Percentiles rank a stretch among this genome's conserved stretches.
phyloP scores from a whole-genome alignment of 2,797 vertebrate genomes.

The Serranus cabrilla region DNA sequence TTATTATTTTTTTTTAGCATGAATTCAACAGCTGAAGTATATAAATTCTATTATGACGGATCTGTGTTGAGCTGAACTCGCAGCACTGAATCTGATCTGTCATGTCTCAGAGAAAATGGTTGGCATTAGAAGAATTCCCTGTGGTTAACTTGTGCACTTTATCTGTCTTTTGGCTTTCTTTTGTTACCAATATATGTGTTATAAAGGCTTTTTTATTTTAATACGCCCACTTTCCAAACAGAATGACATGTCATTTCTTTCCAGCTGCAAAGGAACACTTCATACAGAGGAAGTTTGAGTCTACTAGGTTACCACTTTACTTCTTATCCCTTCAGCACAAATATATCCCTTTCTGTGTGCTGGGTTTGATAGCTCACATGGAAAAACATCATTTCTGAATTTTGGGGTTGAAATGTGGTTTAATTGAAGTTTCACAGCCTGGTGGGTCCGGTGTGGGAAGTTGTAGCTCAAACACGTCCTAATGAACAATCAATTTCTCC shows the following conservation, averaged over 20 bases:
- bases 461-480: constrained; percentile 27
- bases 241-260: not conserved
- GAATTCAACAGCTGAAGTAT: not conserved
- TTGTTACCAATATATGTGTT: constrained; percentile 14
- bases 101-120: constrained; percentile 3
- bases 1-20: not conserved
- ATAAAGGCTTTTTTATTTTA: not conserved
- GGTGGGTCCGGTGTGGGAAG: not conserved
- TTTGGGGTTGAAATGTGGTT: constrained; percentile 17
- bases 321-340: constrained; percentile 7
- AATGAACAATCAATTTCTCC: constrained; percentile 41
- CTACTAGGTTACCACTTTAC: not conserved
- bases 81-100: constrained; percentile 1
- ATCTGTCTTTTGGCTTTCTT: constrained; percentile 18
- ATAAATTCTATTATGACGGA: not conserved
- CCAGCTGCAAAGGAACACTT: constrained; percentile 1
- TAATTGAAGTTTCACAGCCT: constrained; percentile 4
- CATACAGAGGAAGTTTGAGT: not conserved
- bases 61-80: not conserved
- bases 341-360: not conserved
- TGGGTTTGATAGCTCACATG: constrained; percentile 13
- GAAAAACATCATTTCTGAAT: constrained; percentile 16
- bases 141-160: constrained; percentile 16
- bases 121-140: constrained; percentile 14
- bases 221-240: not conserved